Base-by-base conservation (phyloP, 2,888 invertebrate species). In the Lottia gigantea region DNA sequence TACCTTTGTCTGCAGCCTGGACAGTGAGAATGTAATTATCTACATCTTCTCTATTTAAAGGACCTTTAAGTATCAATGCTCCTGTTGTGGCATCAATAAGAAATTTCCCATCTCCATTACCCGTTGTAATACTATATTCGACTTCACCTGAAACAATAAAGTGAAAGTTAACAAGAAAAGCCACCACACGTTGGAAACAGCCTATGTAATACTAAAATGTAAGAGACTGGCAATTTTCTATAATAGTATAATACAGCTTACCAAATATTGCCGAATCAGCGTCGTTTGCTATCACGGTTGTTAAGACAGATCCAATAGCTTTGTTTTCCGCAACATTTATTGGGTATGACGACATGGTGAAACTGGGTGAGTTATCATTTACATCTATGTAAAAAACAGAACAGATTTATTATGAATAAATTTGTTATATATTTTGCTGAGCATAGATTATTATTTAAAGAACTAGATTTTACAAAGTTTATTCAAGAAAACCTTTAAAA, bases 1-100 rank as follows among this genome's bases (percentile, higher is more conserved):
- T 73, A 0, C 82, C 84, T n/a, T 71, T 72, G 72, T 86, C 86
- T 40, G 71, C 64, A 2, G 82, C 83, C 64, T 73, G 70, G 6
- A 85, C 72, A 2, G 75, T 72, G 1, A 85, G 69, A 8, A 75
- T 74, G 71, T 81, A 85, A 4, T 74, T 71, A 7, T 74, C 46
- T 11, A 64, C 67, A 4, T 62, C 68, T 71, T 83, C 83, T 62
- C 78, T 65, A 67, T 84, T 82, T 23, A 84, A 73, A 1, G 71
- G 11, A 8, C 67, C 68, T 19, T 72, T 71, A 15, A 79, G 69
- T n/a, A 75, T 73, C 19, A 84, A 68, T 11, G 49, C 68, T 8
- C 84, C 83, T 31, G 78, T 74, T 19, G 72, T 67, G 0, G 80
- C 45, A 25, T 80, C 78, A 16, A 84, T 76, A 14, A 26, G 68